Conservation (phyloP, 2,797 vertebrate genomes). For the Steatocranus sp. region DNA sequence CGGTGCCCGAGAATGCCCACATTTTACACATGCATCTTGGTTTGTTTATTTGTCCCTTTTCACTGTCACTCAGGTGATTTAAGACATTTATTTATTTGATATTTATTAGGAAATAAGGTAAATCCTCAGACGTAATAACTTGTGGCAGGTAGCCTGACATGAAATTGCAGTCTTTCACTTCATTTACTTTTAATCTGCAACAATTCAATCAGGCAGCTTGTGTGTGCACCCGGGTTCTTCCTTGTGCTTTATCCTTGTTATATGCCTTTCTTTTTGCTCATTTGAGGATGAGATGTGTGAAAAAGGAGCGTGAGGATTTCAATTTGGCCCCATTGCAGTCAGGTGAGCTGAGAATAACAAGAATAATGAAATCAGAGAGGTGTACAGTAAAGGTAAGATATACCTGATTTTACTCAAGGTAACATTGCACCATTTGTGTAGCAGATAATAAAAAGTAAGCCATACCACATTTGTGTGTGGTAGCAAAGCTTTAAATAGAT, state of each 20-base stretch:
- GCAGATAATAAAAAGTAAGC: neutral
- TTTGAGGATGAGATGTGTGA: neutral
- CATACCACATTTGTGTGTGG: neutral
- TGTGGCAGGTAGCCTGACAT: slow-evolving; percentile 6
- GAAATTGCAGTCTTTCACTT: neutral
- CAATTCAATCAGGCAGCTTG: slow-evolving; percentile 17
- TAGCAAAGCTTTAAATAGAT: neutral
- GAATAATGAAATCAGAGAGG: neutral
- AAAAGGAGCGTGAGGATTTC: neutral
- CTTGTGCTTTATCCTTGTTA: neutral
- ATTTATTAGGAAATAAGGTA: neutral
- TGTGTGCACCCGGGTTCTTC: neutral
- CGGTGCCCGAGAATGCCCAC: neutral
- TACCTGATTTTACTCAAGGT: neutral
- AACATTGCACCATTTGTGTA: neutral
- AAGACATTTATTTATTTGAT: neutral
- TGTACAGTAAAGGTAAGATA: neutral
- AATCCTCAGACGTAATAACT: neutral
- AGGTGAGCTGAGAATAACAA: neutral
- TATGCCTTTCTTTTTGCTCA: neutral
- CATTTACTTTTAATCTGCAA: slow-evolving; percentile 23
- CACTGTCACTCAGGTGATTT: neutral
- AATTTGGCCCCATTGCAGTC: neutral
- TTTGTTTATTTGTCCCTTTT: neutral
- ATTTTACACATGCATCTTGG: neutral